Evolutionary conservation across 1,140 invertebrate species (phyloP), one percentile per base, ranked within the genome.

Genomic region (Heterodera carotae): DNA sequence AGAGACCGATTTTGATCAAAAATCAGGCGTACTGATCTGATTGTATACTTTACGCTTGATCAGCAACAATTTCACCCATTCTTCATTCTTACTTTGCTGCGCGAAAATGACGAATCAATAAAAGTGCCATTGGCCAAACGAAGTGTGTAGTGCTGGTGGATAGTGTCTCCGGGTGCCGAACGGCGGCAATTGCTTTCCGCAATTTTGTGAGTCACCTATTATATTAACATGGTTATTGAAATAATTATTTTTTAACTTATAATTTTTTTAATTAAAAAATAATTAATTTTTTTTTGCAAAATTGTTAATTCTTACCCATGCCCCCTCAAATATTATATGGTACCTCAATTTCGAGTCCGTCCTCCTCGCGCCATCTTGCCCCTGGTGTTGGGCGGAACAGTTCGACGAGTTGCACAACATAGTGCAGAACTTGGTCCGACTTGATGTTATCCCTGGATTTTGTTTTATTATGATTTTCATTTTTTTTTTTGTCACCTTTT

Each of bases 131-230:
- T 86, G 12, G 76, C 84, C 2, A 87, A 77, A 67, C 83, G 77
- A 25, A 87, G 84, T n/a, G 80, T 81, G 75, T 88, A 88, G 34
- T 87, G 86, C 72, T 87, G 85, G 66, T 88, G 86, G 25, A 87
- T 87, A 66, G 82, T 85, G 70, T 88, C 85, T 59, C 86, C 82
- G 62, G 74, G 31, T 8, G 77, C 81, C n/a, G 84, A 85, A 70
- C 84, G 84, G 29, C 78, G 77, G 79, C 85, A 87, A 53, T 87
- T 83, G n/a, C 84, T 80, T 18, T 80, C 83, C 15, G 84, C 84
- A 59, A 87, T 87, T 73, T 83, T 85, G 76, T 87, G 85, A 12
- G 85, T 87, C 43, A 82, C 82, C 70, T 76, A n/a, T 48, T 18
- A 43, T 12, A 43, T 0, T n/a, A n/a, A n/a, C n/a, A 12, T 7